Conservation (phyloP, 2,888 invertebrate genomes). For the Xestia sexstrigata region DNA sequence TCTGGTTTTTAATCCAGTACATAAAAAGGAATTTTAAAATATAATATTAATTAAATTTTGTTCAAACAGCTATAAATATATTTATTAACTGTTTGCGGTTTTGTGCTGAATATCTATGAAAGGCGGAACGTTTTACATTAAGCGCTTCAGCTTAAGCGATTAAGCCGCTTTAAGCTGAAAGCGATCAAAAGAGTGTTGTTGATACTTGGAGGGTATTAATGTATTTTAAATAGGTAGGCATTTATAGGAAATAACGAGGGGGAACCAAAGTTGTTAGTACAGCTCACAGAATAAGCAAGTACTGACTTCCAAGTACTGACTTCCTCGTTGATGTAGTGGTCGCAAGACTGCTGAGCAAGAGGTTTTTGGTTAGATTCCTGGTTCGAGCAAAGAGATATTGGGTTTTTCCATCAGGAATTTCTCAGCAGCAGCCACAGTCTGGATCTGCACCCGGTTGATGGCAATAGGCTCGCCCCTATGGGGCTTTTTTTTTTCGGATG, state of each 20-base stretch:
- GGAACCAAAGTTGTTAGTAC: neutral
- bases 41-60: slow-evolving; percentile 31
- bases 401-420: no score
- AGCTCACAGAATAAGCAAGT: neutral
- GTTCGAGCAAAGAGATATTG: no score
- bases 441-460: no score
- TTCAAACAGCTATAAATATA: slow-evolving; percentile 2
- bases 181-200: slow-evolving; percentile 43
- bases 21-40: neutral
- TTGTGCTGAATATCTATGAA: slow-evolving; percentile 35
- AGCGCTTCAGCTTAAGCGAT: slow-evolving; percentile 52
- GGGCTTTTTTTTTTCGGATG: no score
- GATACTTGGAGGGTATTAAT: slow-evolving; percentile 41
- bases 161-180: slow-evolving; percentile 46
- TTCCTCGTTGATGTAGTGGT: no score
- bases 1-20: neutral
- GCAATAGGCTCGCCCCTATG: no score
- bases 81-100: slow-evolving; percentile 30
- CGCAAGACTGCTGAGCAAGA: no score
- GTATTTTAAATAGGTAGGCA: slow-evolving; percentile 43
- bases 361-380: no score
- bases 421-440: no score
- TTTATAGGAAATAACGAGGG: slow-evolving; percentile 1
- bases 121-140: slow-evolving; percentile 49
- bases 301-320: no score